A percentile compares a stretch with the other conserved stretches of the same genome.
Evolutionary conservation across 2,113 vertebrate genomes (phyloP).

Genomic region (Sigmodon hispidus): DNA sequence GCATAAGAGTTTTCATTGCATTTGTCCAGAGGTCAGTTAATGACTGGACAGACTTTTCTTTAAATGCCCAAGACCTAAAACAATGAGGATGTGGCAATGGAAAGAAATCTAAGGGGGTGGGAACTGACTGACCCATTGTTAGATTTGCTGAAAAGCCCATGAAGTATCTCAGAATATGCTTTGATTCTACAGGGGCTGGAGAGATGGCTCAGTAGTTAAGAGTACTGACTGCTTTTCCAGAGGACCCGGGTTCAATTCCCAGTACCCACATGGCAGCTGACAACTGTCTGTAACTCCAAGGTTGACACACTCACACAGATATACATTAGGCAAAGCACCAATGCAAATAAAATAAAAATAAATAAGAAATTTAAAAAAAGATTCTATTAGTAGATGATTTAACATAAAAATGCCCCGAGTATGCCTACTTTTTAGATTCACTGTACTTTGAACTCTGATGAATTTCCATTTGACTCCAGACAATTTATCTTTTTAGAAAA

Average conservation of each 20-base stretch:
- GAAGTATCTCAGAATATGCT: background rate
- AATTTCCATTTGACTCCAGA: constrained; percentile 24
- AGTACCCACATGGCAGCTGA: no score
- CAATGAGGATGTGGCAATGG: background rate
- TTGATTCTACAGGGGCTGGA: no score
- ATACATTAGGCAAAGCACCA: no score
- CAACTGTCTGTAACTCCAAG: no score
- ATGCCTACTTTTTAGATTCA: constrained; percentile 4
- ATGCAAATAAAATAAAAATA: no score
- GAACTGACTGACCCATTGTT: background rate
- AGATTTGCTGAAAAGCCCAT: background rate
- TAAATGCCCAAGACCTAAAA: background rate
- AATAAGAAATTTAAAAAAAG: no score
- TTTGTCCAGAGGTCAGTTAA: background rate
- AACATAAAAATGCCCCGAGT: background rate
- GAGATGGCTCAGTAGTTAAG: no score
- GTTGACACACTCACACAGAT: no score
- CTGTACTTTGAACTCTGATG: background rate
- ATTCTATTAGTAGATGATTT: constrained; percentile 6
- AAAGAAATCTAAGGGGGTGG: background rate
- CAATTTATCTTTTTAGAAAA: constrained; percentile 41
- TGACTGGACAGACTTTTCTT: background rate
- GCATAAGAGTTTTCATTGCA: background rate
- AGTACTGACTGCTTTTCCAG: no score
- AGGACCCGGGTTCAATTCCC: no score